These are phyloP conservation scores for Papilio machaon DNA, from an alignment of 1,140 invertebrate genomes.

Conservation along the genomic window DNA sequence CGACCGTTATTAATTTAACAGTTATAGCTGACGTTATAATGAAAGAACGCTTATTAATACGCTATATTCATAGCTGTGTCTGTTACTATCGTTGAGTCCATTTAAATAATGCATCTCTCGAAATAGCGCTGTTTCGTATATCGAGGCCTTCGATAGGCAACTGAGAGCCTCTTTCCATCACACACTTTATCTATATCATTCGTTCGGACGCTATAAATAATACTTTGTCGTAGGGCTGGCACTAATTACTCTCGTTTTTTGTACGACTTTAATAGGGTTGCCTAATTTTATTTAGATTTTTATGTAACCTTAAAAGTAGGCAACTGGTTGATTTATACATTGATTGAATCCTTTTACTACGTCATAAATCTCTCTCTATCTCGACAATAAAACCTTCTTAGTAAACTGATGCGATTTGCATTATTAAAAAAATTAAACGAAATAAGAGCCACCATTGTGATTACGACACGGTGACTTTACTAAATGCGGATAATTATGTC, in stretches of 20 bases:
- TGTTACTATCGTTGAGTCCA: conserved; percentile 50
- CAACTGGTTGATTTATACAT: too few relatives aligned
- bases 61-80: conserved; percentile 43
- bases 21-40: conserved; percentile 22
- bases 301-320: too few relatives aligned
- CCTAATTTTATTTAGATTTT: neutral
- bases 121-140: conserved; percentile 57
- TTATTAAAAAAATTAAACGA: conserved; percentile 43
- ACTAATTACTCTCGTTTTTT: conserved; percentile 24
- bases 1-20: conserved; percentile 35
- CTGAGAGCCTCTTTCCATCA: conserved; percentile 62
- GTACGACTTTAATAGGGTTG: conserved; percentile 23
- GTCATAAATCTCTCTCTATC: too few relatives aligned
- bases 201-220: conserved; percentile 55
- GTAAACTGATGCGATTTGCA: neutral
- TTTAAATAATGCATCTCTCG: conserved; percentile 63
- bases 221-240: conserved; percentile 48
- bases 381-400: too few relatives aligned
- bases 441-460: conserved; percentile 52
- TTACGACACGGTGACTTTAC: conserved; percentile 53
- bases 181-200: conserved; percentile 55
- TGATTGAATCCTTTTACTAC: too few relatives aligned
- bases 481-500: conserved; percentile 56
- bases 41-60: conserved; percentile 40
- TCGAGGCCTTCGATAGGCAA: conserved; percentile 50